These are phyloP conservation scores for Oikopleura albicans DNA, from an alignment of 23 tunicate species.

Conservation along the genomic window DNA sequence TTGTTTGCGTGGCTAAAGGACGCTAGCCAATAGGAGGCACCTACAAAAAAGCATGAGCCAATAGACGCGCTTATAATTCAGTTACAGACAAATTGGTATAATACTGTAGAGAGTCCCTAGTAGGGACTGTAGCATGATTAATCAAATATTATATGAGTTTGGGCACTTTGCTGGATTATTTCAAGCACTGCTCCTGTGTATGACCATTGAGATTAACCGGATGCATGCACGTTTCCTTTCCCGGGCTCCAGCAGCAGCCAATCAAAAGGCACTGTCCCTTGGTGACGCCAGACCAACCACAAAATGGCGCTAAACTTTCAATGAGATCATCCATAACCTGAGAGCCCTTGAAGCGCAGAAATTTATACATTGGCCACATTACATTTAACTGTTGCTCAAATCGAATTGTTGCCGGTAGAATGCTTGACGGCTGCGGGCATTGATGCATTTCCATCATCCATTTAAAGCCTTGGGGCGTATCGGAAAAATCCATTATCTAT, in stretches of 20 bases:
- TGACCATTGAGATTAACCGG: background rate
- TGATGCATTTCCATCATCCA: conserved; percentile 4
- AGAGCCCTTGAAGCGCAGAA: background rate
- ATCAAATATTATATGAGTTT: no score
- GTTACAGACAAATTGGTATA: no score
- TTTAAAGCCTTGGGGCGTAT: background rate
- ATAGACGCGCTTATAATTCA: no score
- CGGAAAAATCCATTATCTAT: background rate
- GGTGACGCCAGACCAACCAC: conserved; percentile 8
- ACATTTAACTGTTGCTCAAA: background rate
- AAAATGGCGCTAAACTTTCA: background rate
- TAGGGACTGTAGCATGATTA: no score
- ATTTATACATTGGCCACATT: conserved; percentile 1
- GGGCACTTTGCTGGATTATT: no score
- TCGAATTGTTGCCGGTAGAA: background rate
- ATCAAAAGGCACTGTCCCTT: background rate
- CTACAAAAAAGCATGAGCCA: no score
- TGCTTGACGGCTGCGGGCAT: background rate
- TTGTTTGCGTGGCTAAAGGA: no score
- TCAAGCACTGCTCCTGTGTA: no score
- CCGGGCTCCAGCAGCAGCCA: background rate
- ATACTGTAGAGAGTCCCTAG: no score
- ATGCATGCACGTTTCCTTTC: background rate
- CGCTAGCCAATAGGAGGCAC: no score
- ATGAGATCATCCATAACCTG: conserved; percentile 1